These are phyloP conservation scores for Ctenopoma kingsleyae DNA, from an alignment of 2,797 vertebrate species.

Conservation along the genomic window DNA sequence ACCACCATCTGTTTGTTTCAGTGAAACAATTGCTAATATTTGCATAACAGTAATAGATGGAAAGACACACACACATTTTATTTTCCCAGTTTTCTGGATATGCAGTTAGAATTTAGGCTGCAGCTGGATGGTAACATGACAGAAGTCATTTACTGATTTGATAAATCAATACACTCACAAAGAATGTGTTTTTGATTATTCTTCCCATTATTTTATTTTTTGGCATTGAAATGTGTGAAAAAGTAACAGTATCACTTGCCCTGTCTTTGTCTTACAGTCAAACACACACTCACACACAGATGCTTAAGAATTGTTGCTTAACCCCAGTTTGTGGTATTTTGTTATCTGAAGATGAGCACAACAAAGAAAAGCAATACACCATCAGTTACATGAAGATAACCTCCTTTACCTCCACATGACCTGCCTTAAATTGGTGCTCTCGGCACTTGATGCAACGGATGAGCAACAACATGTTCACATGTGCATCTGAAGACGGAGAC, in stretches of 20 bases:
- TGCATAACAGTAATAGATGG: neutral
- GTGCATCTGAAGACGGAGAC: constrained; percentile 13
- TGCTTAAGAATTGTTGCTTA: neutral
- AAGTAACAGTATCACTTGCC: neutral
- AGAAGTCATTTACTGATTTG: neutral
- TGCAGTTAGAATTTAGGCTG: neutral
- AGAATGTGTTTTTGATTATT: neutral
- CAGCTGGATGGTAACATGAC: neutral
- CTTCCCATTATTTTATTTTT: neutral
- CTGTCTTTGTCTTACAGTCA: neutral
- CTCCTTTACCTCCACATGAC: constrained; percentile 46
- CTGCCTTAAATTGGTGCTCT: constrained; percentile 24
- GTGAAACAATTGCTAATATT: neutral
- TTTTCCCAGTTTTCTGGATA: neutral
- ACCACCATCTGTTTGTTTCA: neutral
- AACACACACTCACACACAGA: neutral
- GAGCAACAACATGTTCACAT: constrained; percentile 22
- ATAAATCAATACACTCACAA: neutral
- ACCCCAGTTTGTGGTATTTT: neutral
- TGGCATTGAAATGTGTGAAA: neutral
- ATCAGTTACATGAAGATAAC: constrained; percentile 20
- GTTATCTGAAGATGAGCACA: constrained; percentile 1
- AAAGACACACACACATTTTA: neutral
- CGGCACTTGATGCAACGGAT: constrained; percentile 22
- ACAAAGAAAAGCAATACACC: constrained; percentile 2